These are phyloP conservation scores for Trypoxylus dichotomus DNA, from an alignment of 1,140 invertebrate genomes.

Conservation along the genomic window DNA sequence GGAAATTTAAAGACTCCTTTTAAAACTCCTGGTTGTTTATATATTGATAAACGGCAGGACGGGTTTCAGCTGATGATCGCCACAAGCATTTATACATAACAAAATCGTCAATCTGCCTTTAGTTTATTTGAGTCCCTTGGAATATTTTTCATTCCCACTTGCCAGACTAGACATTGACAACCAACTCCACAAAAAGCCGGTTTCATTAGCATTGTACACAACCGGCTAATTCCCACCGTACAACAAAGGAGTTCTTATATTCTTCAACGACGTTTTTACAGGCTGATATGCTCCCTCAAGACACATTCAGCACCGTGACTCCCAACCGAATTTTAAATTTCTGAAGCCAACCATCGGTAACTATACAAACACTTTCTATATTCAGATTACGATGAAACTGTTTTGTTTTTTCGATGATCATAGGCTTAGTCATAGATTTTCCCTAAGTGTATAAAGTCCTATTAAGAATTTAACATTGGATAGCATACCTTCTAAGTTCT, in stretches of 20 bases:
- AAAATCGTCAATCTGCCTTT: conserved; percentile 28
- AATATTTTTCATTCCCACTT: conserved; percentile 15
- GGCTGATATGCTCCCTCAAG: conserved; percentile 33
- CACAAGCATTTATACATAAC: conserved; percentile 27
- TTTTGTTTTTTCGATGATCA: conserved; percentile 48
- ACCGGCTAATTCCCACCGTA: neutral
- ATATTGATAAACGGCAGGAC: conserved; percentile 31
- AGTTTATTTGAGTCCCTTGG: conserved; percentile 25
- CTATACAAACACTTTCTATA: conserved; percentile 37
- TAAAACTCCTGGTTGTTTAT: conserved; percentile 22
- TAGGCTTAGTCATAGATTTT: conserved; percentile 44
- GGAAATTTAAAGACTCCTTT: conserved; percentile 19
- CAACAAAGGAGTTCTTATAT: conserved; percentile 21
- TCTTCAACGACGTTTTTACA: neutral
- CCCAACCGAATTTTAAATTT: conserved; percentile 48
- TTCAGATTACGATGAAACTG: conserved; percentile 44
- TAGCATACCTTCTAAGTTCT: conserved; percentile 30
- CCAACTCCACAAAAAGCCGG: conserved; percentile 29
- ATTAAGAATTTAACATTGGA: no score
- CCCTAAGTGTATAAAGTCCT: no score
- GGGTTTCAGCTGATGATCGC: conserved; percentile 30
- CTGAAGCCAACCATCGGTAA: conserved; percentile 46
- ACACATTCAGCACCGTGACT: conserved; percentile 36
- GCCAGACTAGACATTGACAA: conserved; percentile 27
- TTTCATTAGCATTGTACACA: conserved; percentile 34